A percentile compares a stretch with the other conserved stretches of the same genome.
These are phyloP conservation scores for Buphagus erythrorhynchus DNA, from an alignment of 2,797 vertebrate species.

Conservation along the genomic window DNA sequence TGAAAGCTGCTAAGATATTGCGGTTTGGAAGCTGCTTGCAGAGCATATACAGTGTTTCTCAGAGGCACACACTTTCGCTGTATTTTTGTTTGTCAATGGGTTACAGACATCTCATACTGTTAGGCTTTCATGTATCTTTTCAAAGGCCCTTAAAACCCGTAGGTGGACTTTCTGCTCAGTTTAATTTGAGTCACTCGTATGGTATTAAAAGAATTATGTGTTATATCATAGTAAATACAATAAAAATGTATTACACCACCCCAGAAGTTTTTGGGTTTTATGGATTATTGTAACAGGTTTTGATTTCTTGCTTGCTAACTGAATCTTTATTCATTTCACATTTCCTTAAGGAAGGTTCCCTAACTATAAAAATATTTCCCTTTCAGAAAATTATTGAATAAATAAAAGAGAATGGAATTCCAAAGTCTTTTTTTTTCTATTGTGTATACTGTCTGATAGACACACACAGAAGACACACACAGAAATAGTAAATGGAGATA, in stretches of 20 bases:
- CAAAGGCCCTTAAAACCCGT: not conserved
- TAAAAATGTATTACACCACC: not conserved
- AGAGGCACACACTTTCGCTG: conserved; percentile 2
- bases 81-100: conserved; percentile 11
- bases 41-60: not conserved
- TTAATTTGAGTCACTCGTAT: not conserved
- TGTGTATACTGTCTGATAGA: not conserved
- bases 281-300: not conserved
- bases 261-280: not conserved
- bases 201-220: not conserved
- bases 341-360: not conserved
- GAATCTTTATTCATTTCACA: not conserved
- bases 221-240: not conserved
- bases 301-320: not conserved
- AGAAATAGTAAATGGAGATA: not conserved
- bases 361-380: not conserved
- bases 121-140: not conserved
- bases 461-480: not conserved
- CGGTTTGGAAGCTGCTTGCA: conserved; percentile 67
- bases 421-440: not conserved
- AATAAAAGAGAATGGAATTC: not conserved
- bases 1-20: conserved; percentile 64
- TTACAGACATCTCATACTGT: conserved; percentile 22
- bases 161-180: not conserved
- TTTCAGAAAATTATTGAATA: not conserved